Percentiles rank a stretch among this genome's conserved stretches.
Conservation (phyloP, 2,888 invertebrate species). For the Cantharis nigra region DNA sequence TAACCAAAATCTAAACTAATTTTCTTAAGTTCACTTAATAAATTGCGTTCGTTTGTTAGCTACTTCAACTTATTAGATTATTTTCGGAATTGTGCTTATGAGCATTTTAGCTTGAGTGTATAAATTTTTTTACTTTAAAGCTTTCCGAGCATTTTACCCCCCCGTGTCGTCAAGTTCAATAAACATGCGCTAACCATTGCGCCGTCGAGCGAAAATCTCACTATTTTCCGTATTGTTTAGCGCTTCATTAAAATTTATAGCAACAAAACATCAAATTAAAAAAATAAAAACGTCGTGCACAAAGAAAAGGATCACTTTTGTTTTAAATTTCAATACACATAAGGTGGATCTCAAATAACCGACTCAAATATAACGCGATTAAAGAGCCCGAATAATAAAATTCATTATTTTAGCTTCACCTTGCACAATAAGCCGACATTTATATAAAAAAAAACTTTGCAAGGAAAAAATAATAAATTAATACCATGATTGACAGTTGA, state of each 20-base stretch:
- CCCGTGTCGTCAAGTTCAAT: neutral
- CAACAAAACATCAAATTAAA: neutral
- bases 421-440: neutral
- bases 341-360: neutral
- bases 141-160: neutral
- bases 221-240: neutral
- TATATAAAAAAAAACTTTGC: neutral
- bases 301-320: neutral
- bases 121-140: neutral
- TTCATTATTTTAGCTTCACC: constrained; percentile 1
- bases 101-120: neutral
- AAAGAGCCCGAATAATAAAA: neutral
- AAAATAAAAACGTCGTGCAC: neutral
- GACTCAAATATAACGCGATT: neutral
- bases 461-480: neutral
- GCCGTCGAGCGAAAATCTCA: neutral
- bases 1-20: neutral
- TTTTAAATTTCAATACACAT: neutral
- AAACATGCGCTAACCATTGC: neutral
- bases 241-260: neutral
- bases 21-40: neutral
- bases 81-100: neutral
- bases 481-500: neutral
- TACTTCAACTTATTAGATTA: neutral
- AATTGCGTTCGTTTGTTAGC: neutral